These are phyloP conservation scores for Macaria notata DNA, from an alignment of 2,888 invertebrate species.

Conservation along the genomic window DNA sequence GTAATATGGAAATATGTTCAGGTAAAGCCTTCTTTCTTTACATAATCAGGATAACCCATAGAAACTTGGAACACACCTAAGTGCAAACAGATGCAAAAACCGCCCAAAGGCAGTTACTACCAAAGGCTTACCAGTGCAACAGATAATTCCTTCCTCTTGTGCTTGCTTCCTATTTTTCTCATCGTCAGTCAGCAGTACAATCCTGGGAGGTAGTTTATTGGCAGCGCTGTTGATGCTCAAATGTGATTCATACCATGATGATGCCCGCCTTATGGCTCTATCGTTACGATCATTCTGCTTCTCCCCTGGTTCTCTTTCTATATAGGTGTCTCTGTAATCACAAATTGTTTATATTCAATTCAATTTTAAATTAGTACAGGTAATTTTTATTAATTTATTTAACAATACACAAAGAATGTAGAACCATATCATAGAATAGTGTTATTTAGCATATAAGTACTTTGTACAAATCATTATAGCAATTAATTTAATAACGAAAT, in stretches of 20 bases:
- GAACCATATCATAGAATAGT: too few species aligned
- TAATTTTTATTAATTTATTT: neutral
- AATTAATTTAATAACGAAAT: too few species aligned
- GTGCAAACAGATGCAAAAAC: too few species aligned
- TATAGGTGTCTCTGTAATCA: constrained; percentile 90
- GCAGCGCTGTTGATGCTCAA: constrained; percentile 64
- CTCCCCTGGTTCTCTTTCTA: constrained; percentile 91
- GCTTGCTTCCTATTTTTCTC: constrained; percentile 89
- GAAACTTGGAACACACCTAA: too few species aligned
- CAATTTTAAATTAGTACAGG: too few species aligned
- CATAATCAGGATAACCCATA: too few species aligned
- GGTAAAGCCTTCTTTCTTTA: too few species aligned
- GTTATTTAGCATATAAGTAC: too few species aligned
- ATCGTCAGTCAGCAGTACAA: constrained; percentile 93
- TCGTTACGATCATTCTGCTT: constrained; percentile 95
- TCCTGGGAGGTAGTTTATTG: constrained; percentile 70
- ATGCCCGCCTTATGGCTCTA: constrained; percentile 91
- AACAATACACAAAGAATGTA: too few species aligned
- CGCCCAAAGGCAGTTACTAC: too few species aligned
- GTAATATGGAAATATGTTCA: too few species aligned
- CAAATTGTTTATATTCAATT: constrained; percentile 18
- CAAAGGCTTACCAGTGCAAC: constrained; percentile 84
- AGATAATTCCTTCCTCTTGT: constrained; percentile 84
- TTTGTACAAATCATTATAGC: too few species aligned
- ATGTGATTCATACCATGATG: constrained; percentile 92